Conservation (phyloP, 2,797 vertebrate genomes). For the Macroramphosus scolopax region DNA sequence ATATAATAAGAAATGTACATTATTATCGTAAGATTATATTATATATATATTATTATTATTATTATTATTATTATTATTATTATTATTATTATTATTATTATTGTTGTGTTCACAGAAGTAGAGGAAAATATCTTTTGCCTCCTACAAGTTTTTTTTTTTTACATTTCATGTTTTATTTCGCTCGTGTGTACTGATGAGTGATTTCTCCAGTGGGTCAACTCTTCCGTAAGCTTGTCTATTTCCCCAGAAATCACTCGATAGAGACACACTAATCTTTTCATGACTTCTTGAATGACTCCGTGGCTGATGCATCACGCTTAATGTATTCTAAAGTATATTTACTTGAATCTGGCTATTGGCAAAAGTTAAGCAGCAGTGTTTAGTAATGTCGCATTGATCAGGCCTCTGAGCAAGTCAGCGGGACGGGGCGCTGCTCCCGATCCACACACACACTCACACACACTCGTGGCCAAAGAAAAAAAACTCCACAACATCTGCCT, state of each 20-base stretch:
- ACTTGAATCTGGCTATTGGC: conserved; percentile 82
- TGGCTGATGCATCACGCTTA: conserved; percentile 76
- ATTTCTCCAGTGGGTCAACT: conserved; percentile 12
- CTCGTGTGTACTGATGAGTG: no score
- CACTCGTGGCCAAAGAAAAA: no score
- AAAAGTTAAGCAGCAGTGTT: conserved; percentile 81
- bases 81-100: background rate
- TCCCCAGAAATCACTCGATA: conserved; percentile 62
- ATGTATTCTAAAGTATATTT: conserved; percentile 84
- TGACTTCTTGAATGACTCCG: conserved; percentile 75
- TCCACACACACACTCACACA: conserved; percentile 32
- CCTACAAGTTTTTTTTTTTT: background rate
- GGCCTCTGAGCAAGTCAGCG: conserved; percentile 70
- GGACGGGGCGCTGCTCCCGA: conserved; percentile 43
- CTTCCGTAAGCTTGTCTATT: conserved; percentile 40
- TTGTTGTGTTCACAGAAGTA: no score
- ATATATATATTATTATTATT: no score
- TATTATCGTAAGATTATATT: no score
- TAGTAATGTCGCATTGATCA: conserved; percentile 80
- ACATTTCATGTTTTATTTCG: background rate
- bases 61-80: background rate
- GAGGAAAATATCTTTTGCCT: no score
- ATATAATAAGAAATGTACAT: no score
- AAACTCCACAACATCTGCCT: conserved; percentile 35
- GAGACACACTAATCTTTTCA: conserved; percentile 76